Evolutionary conservation across 2,888 invertebrate genomes (phyloP), one percentile per base, ranked within the genome.

Genomic region (Elysia crispata): DNA sequence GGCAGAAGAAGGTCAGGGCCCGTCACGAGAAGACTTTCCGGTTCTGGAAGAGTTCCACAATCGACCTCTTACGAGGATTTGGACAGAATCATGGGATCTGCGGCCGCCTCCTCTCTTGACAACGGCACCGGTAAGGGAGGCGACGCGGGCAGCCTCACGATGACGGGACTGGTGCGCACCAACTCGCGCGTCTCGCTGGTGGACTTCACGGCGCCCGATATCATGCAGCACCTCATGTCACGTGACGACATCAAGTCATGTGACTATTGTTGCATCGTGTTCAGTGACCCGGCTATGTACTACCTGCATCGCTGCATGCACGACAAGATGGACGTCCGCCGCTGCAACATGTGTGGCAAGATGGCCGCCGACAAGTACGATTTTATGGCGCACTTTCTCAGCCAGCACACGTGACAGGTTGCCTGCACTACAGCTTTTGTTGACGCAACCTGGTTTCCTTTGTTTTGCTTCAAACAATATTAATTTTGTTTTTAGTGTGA

Each of bases 221-320:
- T 87, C 20, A 66, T 86, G 15, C 84, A 83, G 13, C 87, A 87
- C 57, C 81, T 87, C 60, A 85, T 87, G 85, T 85, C 87, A 1
- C 81, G 87, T 33, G 86, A 87, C 69, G 86, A 86, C 76, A 85
- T 86, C 13, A 84, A 85, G 77, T 85, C 85, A 62, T 87, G 87
- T 81, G 86, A 86, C 69, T 87, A 85, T 75, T 87, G 87, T 62
- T 84, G 86, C 69, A 81, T 86, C 66, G 84, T 87, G 11, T 87
- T 87, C 76, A 86, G 86, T 23, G 87, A 87, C 81, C 85, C 86
- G 0, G 87, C 87, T 54, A 86, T 87, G 87, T 87, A 86, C 76
- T 86, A 87, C 77, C 81, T 87, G 33, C 87, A 87, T 69, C 83
- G 86, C 30, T 86, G 86, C 75, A 86, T 87, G 87, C 87, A 87